Conservation (phyloP, 92 coral and sea anemone species). For the Parazoanthus swiftii region DNA sequence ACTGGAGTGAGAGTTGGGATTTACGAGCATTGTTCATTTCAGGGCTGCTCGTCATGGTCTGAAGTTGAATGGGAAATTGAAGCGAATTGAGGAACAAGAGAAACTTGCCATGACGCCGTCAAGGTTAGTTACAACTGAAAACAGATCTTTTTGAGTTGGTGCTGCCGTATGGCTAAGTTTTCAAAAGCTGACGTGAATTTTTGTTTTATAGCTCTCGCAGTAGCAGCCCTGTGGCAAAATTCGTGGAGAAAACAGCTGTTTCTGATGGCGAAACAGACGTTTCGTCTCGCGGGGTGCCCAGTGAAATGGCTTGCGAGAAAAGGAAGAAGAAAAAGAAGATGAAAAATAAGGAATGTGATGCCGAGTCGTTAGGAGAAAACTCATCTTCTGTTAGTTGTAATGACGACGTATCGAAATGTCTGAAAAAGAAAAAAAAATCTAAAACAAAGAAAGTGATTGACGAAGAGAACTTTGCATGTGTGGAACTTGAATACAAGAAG, state of each 20-base stretch:
- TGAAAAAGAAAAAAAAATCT: not conserved
- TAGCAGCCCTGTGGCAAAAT: slow-evolving; percentile 40
- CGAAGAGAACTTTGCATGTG: not conserved
- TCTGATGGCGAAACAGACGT: slow-evolving; percentile 21
- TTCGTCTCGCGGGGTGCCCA: not conserved
- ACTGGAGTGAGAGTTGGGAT: too few relatives aligned
- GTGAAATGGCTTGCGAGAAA: not conserved
- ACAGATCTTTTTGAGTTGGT: not conserved
- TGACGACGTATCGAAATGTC: not conserved
- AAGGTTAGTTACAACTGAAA: slow-evolving; percentile 44
- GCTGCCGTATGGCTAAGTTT: not conserved
- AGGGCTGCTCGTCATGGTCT: slow-evolving; percentile 98
- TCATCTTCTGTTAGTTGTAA: not conserved
- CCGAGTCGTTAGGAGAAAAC: not conserved
- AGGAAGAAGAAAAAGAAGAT: not conserved
- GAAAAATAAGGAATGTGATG: not conserved
- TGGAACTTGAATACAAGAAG: not conserved
- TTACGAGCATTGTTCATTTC: not conserved
- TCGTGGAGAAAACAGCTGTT: slow-evolving; percentile 30
- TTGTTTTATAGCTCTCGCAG: slow-evolving; percentile 44
- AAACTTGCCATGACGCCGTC: slow-evolving; percentile 48
- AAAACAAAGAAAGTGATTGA: not conserved
- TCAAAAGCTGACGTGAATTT: not conserved
- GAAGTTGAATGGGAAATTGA: slow-evolving; percentile 79
- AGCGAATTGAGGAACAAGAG: slow-evolving; percentile 84